Conservation (phyloP, 1,140 invertebrate species). For the Cherax quadricarinatus region DNA sequence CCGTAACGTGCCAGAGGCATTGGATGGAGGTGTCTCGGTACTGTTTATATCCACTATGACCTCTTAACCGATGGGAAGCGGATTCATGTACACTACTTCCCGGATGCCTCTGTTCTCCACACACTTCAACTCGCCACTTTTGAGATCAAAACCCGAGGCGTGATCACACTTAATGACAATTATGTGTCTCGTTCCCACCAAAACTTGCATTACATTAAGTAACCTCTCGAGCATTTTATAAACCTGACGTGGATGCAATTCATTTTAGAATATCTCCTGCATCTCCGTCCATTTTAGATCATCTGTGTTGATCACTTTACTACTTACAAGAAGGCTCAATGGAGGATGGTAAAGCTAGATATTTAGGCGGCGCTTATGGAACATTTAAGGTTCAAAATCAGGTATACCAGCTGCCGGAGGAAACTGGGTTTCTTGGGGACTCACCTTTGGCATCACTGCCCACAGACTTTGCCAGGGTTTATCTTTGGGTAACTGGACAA, state of each 20-base stretch:
- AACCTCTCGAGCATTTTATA: neutral
- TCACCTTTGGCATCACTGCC: neutral
- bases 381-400: neutral
- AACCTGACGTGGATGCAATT: too few relatives aligned
- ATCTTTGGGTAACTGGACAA: neutral
- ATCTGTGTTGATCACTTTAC: neutral
- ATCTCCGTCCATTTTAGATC: too few relatives aligned
- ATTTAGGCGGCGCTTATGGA: neutral
- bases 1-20: neutral
- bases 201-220: neutral
- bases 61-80: neutral
- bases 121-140: neutral
- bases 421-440: neutral
- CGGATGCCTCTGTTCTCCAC: neutral
- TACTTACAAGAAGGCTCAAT: neutral
- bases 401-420: neutral
- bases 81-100: neutral
- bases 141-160: neutral
- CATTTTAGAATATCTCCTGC: too few relatives aligned
- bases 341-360: neutral
- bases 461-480: neutral
- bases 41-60: neutral
- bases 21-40: neutral
- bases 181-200: neutral
- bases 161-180: neutral